Conservation (phyloP, 2,113 vertebrate genomes). For the Epinephelus lanceolatus region DNA sequence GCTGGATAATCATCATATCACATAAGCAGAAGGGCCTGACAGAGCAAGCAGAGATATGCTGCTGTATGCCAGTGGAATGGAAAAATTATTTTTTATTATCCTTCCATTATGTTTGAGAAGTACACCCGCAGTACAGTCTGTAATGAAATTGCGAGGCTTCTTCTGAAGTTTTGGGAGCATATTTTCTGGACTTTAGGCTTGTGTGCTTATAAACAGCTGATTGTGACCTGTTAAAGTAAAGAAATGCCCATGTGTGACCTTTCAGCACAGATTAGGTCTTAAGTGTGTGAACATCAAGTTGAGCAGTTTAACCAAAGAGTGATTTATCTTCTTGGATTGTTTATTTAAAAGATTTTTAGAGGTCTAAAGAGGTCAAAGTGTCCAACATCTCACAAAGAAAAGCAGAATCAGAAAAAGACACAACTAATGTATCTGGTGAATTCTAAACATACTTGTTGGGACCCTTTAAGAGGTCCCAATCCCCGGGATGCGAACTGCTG, state of each 20-base stretch:
- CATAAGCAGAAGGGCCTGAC: conserved; percentile 45
- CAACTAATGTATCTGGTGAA: neutral
- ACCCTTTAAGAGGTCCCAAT: neutral
- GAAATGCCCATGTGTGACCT: neutral
- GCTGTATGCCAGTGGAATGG: conserved; percentile 20
- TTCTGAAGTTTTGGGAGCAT: neutral
- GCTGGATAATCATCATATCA: conserved; percentile 58
- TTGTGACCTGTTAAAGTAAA: conserved; percentile 4
- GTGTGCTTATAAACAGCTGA: neutral
- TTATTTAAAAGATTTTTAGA: neutral
- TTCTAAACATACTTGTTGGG: neutral
- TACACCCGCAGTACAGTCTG: neutral
- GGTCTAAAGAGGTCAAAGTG: neutral
- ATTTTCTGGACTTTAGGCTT: neutral
- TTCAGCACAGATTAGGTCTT: neutral
- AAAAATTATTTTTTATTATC: conserved; percentile 28
- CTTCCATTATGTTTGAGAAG: neutral
- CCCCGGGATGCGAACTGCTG: neutral
- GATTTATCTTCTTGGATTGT: neutral
- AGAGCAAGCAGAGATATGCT: conserved; percentile 52
- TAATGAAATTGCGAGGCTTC: neutral
- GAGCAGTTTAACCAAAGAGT: neutral
- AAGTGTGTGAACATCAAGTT: neutral
- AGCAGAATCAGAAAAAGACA: neutral
- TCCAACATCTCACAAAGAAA: neutral